Percentiles rank a stretch among this genome's conserved stretches.
Conservation (phyloP, 2,113 vertebrate genomes). For the Sceloporus undulatus region DNA sequence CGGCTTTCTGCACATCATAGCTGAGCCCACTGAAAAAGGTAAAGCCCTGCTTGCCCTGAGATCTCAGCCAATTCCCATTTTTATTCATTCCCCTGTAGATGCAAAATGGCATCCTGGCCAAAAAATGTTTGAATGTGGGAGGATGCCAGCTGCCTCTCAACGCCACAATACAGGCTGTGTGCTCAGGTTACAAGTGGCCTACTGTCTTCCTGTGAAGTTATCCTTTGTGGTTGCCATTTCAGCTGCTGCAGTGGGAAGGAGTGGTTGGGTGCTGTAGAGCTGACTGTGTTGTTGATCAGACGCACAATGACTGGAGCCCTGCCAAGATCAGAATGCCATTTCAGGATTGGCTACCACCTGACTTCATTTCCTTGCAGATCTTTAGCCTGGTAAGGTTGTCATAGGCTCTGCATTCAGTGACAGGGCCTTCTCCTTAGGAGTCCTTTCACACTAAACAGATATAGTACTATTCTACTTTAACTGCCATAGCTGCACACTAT, state of each 20-base stretch:
- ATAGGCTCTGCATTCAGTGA: rapidly evolving
- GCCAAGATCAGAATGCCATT: constrained; percentile 23
- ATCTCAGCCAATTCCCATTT: background rate
- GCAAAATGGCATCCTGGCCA: background rate
- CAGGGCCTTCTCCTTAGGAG: rapidly evolving
- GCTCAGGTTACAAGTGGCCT: background rate
- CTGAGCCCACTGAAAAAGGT: background rate
- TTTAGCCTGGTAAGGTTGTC: constrained; percentile 47
- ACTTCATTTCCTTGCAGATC: background rate
- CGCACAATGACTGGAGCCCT: background rate
- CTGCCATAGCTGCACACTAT: too few species aligned
- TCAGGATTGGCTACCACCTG: background rate
- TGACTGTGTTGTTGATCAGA: constrained; percentile 13
- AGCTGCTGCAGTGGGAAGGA: background rate
- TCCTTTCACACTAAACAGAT: too few species aligned
- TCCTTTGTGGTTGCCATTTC: constrained; percentile 23
- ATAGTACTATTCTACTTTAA: too few species aligned
- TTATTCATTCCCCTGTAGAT: background rate
- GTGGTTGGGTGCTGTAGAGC: background rate
- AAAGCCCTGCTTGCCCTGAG: background rate
- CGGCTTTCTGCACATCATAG: background rate
- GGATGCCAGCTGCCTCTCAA: background rate
- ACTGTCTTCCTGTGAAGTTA: constrained; percentile 25
- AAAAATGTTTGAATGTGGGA: background rate
- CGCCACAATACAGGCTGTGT: background rate